Conservation (phyloP, 2,797 vertebrate genomes). For the Podargus strigoides region DNA sequence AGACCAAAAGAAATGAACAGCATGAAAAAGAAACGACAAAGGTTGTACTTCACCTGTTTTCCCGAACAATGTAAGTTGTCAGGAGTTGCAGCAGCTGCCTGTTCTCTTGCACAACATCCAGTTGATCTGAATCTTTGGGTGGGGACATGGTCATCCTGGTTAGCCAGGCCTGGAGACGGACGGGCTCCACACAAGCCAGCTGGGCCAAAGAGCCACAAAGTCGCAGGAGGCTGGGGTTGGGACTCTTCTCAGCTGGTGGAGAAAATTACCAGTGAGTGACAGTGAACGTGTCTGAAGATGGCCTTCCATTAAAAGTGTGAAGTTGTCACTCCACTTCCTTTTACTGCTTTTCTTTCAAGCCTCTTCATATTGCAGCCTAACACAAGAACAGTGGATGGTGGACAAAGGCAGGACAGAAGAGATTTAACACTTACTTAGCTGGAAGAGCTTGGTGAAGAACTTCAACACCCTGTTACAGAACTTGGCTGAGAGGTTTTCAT, state of each 20-base stretch:
- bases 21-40: neutral
- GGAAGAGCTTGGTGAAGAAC: constrained; percentile 99
- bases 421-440: constrained; percentile 87
- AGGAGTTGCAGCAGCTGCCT: constrained; percentile 93
- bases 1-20: neutral
- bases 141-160: constrained; percentile 93
- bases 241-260: constrained; percentile 91
- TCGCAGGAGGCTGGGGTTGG: constrained; percentile 91
- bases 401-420: constrained; percentile 25
- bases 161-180: constrained; percentile 91
- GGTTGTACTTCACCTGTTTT: constrained; percentile 79
- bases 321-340: neutral
- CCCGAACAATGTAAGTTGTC: constrained; percentile 93
- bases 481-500: constrained; percentile 94
- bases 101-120: constrained; percentile 95
- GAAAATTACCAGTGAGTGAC: neutral
- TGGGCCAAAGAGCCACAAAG: constrained; percentile 95
- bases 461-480: constrained; percentile 98
- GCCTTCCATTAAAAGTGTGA: neutral
- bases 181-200: constrained; percentile 91
- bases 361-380: neutral
- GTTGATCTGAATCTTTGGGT: constrained; percentile 92
- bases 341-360: neutral
- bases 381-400: neutral
- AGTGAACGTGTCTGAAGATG: fast-evolving